Evolutionary conservation across 2,888 invertebrate genomes (phyloP).

Genomic region (Eilema caniola): DNA sequence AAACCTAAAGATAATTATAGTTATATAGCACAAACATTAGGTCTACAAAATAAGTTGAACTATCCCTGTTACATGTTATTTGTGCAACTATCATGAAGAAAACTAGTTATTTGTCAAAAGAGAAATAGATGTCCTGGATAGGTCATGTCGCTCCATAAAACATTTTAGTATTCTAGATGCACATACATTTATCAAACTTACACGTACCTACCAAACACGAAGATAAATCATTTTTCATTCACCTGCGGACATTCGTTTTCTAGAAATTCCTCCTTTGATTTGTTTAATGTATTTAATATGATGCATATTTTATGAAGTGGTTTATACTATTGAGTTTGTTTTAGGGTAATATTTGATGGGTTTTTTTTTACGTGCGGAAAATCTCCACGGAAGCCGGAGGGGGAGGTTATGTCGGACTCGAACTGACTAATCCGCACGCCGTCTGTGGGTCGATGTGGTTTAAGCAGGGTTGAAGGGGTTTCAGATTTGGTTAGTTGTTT

Average conservation of each 20-base stretch:
- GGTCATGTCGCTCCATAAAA: slow-evolving; percentile 9
- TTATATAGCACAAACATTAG: no score
- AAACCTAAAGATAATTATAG: no score
- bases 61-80: neutral
- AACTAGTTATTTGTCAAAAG: slow-evolving; percentile 21
- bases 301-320: neutral
- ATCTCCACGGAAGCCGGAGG: no score
- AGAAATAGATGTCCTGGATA: neutral
- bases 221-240: slow-evolving; percentile 28
- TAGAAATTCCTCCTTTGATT: neutral
- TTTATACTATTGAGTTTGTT: neutral
- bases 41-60: neutral
- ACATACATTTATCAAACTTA: slow-evolving; percentile 30
- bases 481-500: no score
- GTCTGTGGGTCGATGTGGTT: no score
- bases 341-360: no score
- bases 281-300: slow-evolving; percentile 11
- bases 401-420: no score
- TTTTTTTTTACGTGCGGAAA: no score
- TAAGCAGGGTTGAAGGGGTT: no score
- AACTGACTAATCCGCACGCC: no score
- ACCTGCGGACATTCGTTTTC: neutral
- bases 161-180: slow-evolving; percentile 23
- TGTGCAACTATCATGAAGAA: neutral
- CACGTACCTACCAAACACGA: slow-evolving; percentile 11